These are phyloP conservation scores for Oreocharis arfaki DNA, from an alignment of 2,113 vertebrate species.

Conservation along the genomic window DNA sequence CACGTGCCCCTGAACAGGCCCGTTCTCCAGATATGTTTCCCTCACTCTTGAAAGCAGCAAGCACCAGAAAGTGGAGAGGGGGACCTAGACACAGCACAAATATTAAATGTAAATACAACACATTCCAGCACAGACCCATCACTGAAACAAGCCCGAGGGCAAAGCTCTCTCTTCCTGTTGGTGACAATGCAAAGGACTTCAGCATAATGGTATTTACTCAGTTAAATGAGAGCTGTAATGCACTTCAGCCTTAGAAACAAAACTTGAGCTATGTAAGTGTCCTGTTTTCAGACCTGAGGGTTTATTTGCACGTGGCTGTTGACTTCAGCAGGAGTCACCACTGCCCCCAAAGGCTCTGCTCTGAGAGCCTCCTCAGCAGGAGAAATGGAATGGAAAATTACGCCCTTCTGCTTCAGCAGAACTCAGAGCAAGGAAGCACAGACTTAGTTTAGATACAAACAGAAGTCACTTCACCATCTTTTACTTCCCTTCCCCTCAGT, in stretches of 20 bases:
- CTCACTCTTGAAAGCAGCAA: background rate
- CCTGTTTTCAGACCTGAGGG: background rate
- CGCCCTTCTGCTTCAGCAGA: background rate
- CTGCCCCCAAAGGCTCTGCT: background rate
- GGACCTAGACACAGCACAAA: background rate
- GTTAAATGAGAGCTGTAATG: constrained; percentile 17
- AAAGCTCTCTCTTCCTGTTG: background rate
- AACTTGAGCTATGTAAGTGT: background rate
- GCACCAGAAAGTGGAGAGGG: background rate
- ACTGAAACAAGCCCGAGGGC: constrained; percentile 6
- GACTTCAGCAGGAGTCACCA: background rate
- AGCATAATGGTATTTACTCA: constrained; percentile 30
- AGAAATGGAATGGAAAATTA: background rate
- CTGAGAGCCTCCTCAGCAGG: background rate
- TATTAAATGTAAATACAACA: background rate
- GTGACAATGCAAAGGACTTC: constrained; percentile 24
- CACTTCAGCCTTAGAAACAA: constrained; percentile 26
- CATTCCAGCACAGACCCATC: background rate
- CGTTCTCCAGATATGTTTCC: background rate
- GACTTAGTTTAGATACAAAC: background rate
- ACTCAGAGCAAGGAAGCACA: background rate
- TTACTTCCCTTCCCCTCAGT: background rate
- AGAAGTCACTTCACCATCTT: background rate
- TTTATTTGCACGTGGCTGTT: background rate
- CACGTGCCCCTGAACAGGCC: background rate